A percentile compares a stretch with the other conserved stretches of the same genome.
phyloP scores from a whole-genome alignment of 2,797 vertebrate species.

The Scomberomorus guttatus region DNA sequence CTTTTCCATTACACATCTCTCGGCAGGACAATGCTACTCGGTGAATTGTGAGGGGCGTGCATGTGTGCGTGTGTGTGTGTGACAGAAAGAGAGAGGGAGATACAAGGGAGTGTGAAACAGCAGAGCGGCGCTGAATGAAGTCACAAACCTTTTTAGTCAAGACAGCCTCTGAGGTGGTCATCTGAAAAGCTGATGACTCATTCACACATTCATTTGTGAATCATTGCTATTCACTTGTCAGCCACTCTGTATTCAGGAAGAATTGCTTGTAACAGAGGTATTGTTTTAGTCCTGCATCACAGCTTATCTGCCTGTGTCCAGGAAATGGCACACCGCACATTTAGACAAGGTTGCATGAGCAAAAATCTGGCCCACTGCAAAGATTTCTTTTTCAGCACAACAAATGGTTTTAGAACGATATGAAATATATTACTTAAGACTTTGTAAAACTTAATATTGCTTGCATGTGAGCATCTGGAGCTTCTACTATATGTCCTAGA shows the following conservation, averaged over 20 bases:
- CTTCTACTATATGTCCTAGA: background rate
- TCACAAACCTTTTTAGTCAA: slow-evolving; percentile 78
- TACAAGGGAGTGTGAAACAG: slow-evolving; percentile 62
- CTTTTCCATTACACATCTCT: slow-evolving; percentile 91
- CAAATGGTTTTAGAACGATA: slow-evolving; percentile 32
- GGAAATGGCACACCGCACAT: slow-evolving; percentile 69
- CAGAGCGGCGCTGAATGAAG: slow-evolving; percentile 69
- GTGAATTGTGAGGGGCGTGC: slow-evolving; percentile 68
- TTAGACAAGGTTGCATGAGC: slow-evolving; percentile 56
- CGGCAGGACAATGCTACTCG: slow-evolving; percentile 85
- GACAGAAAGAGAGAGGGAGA: slow-evolving; percentile 30
- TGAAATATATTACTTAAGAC: slow-evolving; percentile 28
- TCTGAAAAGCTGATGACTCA: slow-evolving; percentile 90
- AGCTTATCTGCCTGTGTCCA: slow-evolving; percentile 74
- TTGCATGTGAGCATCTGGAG: background rate
- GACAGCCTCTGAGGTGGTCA: slow-evolving; percentile 85
- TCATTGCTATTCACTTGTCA: slow-evolving; percentile 86
- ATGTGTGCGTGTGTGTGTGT: slow-evolving; percentile 47
- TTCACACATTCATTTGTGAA: slow-evolving; percentile 88
- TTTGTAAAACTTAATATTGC: slow-evolving; percentile 41
- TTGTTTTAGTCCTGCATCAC: slow-evolving; percentile 72
- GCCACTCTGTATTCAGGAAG: slow-evolving; percentile 67
- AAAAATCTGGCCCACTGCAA: slow-evolving; percentile 39
- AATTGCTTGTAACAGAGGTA: slow-evolving; percentile 77
- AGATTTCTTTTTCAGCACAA: slow-evolving; percentile 29